phyloP scores from a whole-genome alignment of 2,888 invertebrate genomes.

The Anthoptus insignis region DNA sequence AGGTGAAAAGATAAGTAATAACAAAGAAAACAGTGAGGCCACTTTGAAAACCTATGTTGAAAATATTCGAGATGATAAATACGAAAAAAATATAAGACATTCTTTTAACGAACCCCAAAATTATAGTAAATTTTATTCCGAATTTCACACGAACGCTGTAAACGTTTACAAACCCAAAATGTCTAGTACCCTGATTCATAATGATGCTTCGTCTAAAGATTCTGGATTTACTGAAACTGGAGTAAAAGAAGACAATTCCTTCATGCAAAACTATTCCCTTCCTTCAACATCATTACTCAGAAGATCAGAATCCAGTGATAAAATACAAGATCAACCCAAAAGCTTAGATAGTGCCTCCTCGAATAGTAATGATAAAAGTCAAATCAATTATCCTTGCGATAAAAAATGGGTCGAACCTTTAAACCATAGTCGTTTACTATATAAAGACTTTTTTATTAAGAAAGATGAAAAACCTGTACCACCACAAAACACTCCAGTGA shows the following conservation, averaged over 20 bases:
- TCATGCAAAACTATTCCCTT: constrained; percentile 67
- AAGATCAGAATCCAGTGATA: constrained; percentile 60
- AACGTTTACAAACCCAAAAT: constrained; percentile 63
- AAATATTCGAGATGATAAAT: constrained; percentile 40
- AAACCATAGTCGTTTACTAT: constrained; percentile 78
- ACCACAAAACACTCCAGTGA: constrained; percentile 74
- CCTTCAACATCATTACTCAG: constrained; percentile 64
- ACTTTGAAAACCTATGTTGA: constrained; percentile 9
- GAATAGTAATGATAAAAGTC: constrained; percentile 64
- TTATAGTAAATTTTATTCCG: constrained; percentile 75
- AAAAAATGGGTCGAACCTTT: constrained; percentile 72
- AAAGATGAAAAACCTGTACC: constrained; percentile 75
- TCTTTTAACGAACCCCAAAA: constrained; percentile 65
- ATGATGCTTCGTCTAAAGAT: constrained; percentile 79
- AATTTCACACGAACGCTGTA: constrained; percentile 62
- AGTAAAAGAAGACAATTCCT: constrained; percentile 68
- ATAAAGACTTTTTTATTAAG: constrained; percentile 80
- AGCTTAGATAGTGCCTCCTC: constrained; percentile 72
- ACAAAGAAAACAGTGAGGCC: constrained; percentile 51
- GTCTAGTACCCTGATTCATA: constrained; percentile 69
- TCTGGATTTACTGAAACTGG: constrained; percentile 78
- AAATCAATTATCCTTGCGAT: constrained; percentile 59
- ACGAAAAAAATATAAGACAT: constrained; percentile 53
- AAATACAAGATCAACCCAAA: constrained; percentile 67
- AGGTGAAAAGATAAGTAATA: constrained; percentile 49